These are phyloP conservation scores for Netelia virgata DNA, from an alignment of 2,888 invertebrate species.

Conservation along the genomic window DNA sequence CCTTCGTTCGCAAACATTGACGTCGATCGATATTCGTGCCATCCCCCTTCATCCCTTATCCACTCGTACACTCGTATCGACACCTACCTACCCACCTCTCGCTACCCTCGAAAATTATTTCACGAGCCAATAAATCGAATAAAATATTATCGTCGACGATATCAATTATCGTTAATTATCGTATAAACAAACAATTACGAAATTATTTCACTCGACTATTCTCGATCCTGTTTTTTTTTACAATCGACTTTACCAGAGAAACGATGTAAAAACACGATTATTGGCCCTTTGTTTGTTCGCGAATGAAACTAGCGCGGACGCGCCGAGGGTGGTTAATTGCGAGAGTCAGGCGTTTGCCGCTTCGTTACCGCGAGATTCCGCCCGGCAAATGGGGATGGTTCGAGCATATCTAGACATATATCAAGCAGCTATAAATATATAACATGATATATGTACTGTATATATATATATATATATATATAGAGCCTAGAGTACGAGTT, in stretches of 20 bases:
- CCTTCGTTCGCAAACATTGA: constrained; percentile 18
- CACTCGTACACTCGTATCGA: neutral
- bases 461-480: constrained; percentile 12
- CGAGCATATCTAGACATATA: constrained; percentile 5
- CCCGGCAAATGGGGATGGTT: neutral
- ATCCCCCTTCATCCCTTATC: constrained; percentile 5
- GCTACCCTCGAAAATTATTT: neutral
- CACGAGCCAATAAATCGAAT: constrained; percentile 9
- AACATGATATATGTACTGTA: constrained; percentile 8
- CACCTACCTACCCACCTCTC: neutral
- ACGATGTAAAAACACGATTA: constrained; percentile 10
- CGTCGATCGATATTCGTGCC: constrained; percentile 37
- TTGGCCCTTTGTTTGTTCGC: constrained; percentile 27
- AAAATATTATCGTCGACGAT: neutral
- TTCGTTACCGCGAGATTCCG: constrained; percentile 54
- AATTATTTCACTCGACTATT: too few species aligned
- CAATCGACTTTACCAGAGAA: neutral
- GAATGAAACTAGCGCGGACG: constrained; percentile 46
- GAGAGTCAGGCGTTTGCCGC: constrained; percentile 52
- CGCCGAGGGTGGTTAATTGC: constrained; percentile 41
- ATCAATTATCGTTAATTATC: too few species aligned
- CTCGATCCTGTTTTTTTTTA: neutral
- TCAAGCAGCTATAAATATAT: neutral
- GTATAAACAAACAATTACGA: too few species aligned
- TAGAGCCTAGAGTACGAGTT: constrained; percentile 29